phyloP scores from a whole-genome alignment of 1,140 invertebrate species.

The Macrosteles quadrilineatus region DNA sequence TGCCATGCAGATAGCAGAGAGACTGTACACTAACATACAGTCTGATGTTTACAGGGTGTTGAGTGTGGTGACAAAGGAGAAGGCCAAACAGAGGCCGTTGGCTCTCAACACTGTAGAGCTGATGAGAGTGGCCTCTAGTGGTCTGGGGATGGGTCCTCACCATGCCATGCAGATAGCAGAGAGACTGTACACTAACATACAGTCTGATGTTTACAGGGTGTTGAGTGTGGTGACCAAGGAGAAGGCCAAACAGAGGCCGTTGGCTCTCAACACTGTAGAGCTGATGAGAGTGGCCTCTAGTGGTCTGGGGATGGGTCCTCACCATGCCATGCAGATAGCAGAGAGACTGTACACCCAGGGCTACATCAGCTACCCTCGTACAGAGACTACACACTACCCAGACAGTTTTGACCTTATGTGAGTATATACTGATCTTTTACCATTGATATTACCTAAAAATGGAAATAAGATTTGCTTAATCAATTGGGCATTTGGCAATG shows the following conservation, averaged over 20 bases:
- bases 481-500: no score
- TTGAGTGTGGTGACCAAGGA: slow-evolving; percentile 55
- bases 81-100: slow-evolving; percentile 79
- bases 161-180: slow-evolving; percentile 96
- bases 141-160: slow-evolving; percentile 92
- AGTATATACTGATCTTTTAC: slow-evolving; percentile 52
- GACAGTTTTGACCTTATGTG: slow-evolving; percentile 92
- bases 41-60: slow-evolving; percentile 71
- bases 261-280: slow-evolving; percentile 96
- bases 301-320: slow-evolving; percentile 90
- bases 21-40: slow-evolving; percentile 89
- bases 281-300: slow-evolving; percentile 94
- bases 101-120: slow-evolving; percentile 98
- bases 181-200: slow-evolving; percentile 88
- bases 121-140: slow-evolving; percentile 89
- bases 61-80: slow-evolving; percentile 58
- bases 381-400: slow-evolving; percentile 96
- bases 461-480: no score
- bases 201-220: no score
- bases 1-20: slow-evolving; percentile 94
- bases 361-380: slow-evolving; percentile 93
- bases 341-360: slow-evolving; percentile 93
- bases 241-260: slow-evolving; percentile 81
- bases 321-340: slow-evolving; percentile 95
- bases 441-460: no score